Evolutionary conservation across 2,797 vertebrate genomes (phyloP).

Genomic region (Momotus momota): DNA sequence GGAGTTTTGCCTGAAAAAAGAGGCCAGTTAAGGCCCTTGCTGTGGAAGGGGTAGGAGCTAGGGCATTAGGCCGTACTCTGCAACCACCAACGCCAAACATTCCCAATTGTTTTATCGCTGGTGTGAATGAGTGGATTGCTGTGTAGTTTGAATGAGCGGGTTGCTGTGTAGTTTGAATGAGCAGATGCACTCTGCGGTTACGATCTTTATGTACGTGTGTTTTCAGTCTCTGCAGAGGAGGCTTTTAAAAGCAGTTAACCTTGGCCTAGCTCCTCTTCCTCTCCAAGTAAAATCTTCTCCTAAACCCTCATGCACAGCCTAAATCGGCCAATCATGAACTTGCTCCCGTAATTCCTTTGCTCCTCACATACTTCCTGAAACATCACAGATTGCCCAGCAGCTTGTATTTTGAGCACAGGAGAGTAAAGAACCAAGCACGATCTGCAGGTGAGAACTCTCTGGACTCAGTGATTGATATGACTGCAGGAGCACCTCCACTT

Average conservation of each 20-base stretch:
- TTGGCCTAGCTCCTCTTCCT: not conserved
- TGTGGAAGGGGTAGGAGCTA: not conserved
- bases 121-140: not conserved
- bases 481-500: not conserved
- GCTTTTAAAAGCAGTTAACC: not conserved
- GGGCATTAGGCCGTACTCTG: fast-evolving
- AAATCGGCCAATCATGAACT: not conserved
- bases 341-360: not conserved
- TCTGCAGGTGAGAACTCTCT: not conserved
- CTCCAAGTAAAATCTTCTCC: not conserved
- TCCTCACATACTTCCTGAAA: not conserved
- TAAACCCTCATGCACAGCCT: not conserved
- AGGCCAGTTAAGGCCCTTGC: not conserved
- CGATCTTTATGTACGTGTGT: not conserved
- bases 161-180: not conserved
- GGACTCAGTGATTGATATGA: not conserved
- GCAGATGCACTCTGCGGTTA: fast-evolving
- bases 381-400: not conserved
- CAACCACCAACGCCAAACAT: not conserved
- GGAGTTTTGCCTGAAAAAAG: not conserved
- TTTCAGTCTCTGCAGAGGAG: not conserved
- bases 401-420: not conserved
- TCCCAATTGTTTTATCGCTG: not conserved
- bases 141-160: not conserved
- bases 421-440: not conserved